Evolutionary conservation across 2,888 invertebrate species (phyloP), one percentile per base, ranked within the genome.

Genomic region (Scaptomyza tumidula): DNA sequence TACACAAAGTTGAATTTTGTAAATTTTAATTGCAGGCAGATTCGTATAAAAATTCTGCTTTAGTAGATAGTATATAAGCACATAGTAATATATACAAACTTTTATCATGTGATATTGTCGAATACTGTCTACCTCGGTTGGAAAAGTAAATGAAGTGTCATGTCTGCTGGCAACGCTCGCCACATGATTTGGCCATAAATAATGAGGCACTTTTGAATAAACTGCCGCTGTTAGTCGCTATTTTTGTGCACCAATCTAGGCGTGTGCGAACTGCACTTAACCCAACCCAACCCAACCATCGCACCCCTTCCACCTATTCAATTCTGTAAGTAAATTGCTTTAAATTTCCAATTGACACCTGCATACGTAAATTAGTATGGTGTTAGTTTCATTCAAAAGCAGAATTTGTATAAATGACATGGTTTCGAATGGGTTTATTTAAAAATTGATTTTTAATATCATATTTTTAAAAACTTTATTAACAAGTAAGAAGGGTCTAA

Each of bases 171-270:
- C 58, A 63, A 27, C 35, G 41, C 3, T 6, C 35, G 27, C n/a
- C 31, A 10, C 43, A 37, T 31, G 33, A 60, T 56, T 35, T 29
- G 37, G 16, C 54, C 80, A 71, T 84, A 69, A 71, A 80, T 84
- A 71, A 74, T 49, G 37, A n/a, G 54, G 39, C 52, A 54, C 74
- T 74, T 71, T 64, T 57, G 50, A 48, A 33, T 43, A 13, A 56
- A 35, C 24, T 48, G 39, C 9, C 13, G 19, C 35, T 75, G 64
- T 71, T 57, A 31, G 9, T 2, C 9, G 16, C 35, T 73, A 76
- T 71, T 57, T 64, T 50, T 65, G 57, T 43, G 3, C 33, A n/a
- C 10, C 29, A 13, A 39, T 27, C 33, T 19, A 56, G 14, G 24
- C 44, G 9, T 48, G 14, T 43, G 9, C 10, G 5, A 2, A 5